Base-by-base conservation (phyloP, 2,113 vertebrate genomes). In the Scopus umbretta region DNA sequence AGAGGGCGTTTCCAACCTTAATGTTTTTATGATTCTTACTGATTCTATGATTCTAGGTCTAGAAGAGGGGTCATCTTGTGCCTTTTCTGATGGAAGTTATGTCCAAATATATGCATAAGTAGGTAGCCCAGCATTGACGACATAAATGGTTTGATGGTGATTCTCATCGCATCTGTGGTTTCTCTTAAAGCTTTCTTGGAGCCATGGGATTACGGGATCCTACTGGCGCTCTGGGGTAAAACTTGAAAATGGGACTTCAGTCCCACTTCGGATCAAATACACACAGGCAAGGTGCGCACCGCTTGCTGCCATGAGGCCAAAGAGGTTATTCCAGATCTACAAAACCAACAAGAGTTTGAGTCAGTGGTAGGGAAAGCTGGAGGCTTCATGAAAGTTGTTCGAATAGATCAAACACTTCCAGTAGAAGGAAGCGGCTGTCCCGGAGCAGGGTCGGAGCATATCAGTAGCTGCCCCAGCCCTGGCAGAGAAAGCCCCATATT, bases 401-500 rank as follows among this genome's bases (percentile, higher is more conserved):
- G 42, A 92, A 29, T 68, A 52, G 49, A 40, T 47, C 0, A 4
- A 53, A 40, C 0, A 0, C 70, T 5, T 2, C 52, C 26, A 16
- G 56, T 59, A 68, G 72, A 20, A 70, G 45, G 76, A 70, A 80
- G 72, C 0, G 11, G 21, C 59, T 66, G 21, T 89, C 29, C 32
- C 4, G 1, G 25, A 50, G 34, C 2, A 2, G 72, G 13, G 9
- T 66, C 3, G 13, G n/a, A 79, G 80, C 40, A n/a, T 23, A 38
- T 67, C 65, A 47, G 47, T 45, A 85, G 68, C 42, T 90, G 68
- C 9, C 40, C n/a, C 59, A 38, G n/a, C 66, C 73, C 42, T 81
- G 74, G 52, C n/a, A 74, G 79, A 78, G 86, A 78, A 88, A 53
- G 42, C 29, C 30, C 10, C 7, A 2, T 86, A 30, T 92, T 95